Evolutionary conservation across 2,113 vertebrate species (phyloP).

Genomic region (Sclerurus mexicanus): DNA sequence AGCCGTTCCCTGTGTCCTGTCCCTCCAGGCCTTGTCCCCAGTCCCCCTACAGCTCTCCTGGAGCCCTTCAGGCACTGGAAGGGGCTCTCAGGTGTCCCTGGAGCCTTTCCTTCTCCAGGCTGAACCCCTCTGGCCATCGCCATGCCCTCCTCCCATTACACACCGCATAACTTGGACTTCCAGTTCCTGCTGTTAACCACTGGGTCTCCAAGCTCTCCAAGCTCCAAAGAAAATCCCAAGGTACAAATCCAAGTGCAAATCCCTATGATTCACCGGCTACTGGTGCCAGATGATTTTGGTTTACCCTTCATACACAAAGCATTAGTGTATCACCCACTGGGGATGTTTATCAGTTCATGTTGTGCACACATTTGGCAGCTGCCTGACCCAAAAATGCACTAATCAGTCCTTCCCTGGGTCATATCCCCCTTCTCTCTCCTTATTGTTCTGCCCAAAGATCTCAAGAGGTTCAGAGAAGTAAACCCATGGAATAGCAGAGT

Average conservation of each 20-base stretch:
- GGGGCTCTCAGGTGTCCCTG: background rate
- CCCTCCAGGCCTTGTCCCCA: background rate
- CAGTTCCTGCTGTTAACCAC: background rate
- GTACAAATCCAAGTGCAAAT: conserved; percentile 21
- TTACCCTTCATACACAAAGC: conserved; percentile 47
- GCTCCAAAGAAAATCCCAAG: background rate
- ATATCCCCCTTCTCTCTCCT: background rate
- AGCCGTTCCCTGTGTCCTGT: too few species aligned
- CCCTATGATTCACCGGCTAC: background rate
- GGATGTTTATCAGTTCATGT: conserved; percentile 10
- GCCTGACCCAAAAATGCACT: background rate
- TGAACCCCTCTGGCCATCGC: background rate
- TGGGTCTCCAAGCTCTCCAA: background rate
- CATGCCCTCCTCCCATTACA: background rate
- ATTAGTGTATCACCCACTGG: background rate
- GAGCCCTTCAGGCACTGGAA: background rate
- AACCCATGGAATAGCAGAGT: accelerated
- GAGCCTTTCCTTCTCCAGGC: background rate
- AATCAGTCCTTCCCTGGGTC: background rate
- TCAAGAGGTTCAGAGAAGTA: accelerated
- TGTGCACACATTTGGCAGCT: conserved; percentile 47
- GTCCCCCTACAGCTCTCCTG: background rate
- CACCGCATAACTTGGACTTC: background rate
- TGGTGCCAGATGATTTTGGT: conserved; percentile 25
- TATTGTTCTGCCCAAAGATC: accelerated